These are phyloP conservation scores for Incurvaria masculella DNA, from an alignment of 2,888 invertebrate species.

Conservation along the genomic window DNA sequence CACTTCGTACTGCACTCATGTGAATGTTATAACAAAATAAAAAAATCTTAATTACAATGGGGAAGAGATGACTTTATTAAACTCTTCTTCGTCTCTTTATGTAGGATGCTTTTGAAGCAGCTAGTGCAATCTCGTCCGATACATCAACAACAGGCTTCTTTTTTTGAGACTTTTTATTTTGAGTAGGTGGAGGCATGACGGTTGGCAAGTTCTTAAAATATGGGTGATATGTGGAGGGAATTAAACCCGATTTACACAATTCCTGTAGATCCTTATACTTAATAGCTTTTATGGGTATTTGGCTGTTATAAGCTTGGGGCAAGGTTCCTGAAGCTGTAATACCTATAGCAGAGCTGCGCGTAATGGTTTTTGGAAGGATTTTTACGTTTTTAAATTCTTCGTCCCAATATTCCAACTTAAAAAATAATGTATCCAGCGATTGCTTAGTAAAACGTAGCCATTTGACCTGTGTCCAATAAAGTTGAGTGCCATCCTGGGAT, in stretches of 20 bases:
- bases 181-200: too few relatives aligned
- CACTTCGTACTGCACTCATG: too few relatives aligned
- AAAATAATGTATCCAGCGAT: neutral
- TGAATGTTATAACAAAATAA: too few relatives aligned
- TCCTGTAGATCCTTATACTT: neutral
- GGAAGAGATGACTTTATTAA: too few relatives aligned
- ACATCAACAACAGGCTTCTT: too few relatives aligned
- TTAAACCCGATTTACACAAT: neutral
- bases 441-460: constrained; percentile 6
- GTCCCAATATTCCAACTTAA: neutral
- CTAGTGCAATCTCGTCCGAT: too few relatives aligned
- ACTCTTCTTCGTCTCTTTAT: too few relatives aligned
- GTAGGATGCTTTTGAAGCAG: too few relatives aligned
- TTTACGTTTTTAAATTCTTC: neutral
- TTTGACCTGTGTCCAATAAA: constrained; percentile 5
- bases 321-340: neutral
- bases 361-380: neutral
- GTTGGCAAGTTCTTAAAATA: neutral
- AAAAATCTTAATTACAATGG: too few relatives aligned
- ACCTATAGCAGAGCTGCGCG: neutral
- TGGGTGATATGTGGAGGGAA: neutral
- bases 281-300: neutral
- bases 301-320: neutral
- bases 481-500: constrained; percentile 1
- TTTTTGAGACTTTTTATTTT: too few relatives aligned